Percentiles rank a stretch among this genome's conserved stretches.
Conservation (phyloP, 1,140 invertebrate genomes). For the silkworm (Bombyx mori) region DNA sequence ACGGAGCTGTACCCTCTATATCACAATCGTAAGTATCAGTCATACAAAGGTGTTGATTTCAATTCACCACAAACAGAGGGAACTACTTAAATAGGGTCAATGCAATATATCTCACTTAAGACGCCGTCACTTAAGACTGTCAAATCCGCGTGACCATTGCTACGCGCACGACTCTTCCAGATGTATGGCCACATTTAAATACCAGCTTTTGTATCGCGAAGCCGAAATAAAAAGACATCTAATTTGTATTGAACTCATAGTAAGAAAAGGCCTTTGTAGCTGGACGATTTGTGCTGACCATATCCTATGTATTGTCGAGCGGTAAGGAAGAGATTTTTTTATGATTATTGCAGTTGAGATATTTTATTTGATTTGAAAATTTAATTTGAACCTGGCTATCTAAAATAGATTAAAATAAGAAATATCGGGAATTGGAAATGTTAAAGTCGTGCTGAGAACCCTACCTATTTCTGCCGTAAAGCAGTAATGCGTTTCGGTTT, state of each 20-base stretch:
- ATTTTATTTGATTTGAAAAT: not conserved
- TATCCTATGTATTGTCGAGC: not conserved
- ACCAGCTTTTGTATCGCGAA: constrained; percentile 8
- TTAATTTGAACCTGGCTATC: not conserved
- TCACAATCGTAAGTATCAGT: too few species aligned
- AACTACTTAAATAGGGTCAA: too few species aligned
- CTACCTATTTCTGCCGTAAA: too few species aligned
- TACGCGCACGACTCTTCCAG: constrained; percentile 41
- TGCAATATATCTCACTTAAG: not conserved
- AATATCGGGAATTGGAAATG: too few species aligned
- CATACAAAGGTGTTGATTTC: too few species aligned
- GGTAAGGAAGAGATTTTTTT: not conserved
- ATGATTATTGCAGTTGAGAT: not conserved
- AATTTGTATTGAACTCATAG: constrained; percentile 11
- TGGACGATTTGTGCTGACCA: constrained; percentile 6
- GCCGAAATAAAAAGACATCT: not conserved
- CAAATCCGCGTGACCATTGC: constrained; percentile 49
- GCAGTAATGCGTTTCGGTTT: too few species aligned
- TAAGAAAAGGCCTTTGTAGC: constrained; percentile 4
- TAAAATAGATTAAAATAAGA: too few species aligned
- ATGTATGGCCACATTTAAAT: constrained; percentile 30
- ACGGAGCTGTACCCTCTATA: too few species aligned
- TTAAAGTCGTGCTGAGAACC: too few species aligned
- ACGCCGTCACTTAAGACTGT: constrained; percentile 33
- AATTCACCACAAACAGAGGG: too few species aligned